A percentile compares a stretch with the other conserved stretches of the same genome.
Evolutionary conservation across 2,113 vertebrate genomes (phyloP).

Genomic region (Macquaria australasica): DNA sequence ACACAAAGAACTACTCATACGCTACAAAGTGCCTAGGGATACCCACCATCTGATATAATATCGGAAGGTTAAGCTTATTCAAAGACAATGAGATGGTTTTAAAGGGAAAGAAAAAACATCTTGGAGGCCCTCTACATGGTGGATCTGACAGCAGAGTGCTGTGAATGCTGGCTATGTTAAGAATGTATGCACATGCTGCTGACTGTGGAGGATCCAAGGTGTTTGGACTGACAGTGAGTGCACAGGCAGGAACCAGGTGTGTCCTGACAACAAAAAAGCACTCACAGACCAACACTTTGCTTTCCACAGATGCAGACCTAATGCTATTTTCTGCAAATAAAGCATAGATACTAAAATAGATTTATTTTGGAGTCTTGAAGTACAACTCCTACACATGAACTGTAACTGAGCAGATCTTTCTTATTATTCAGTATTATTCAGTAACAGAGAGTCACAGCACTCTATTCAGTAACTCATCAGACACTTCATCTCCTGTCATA

Average conservation of each 20-base stretch:
- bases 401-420: not conserved
- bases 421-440: not conserved
- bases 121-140: rapidly evolving
- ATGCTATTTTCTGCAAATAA: not conserved
- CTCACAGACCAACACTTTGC: not conserved
- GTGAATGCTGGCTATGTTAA: slow-evolving; percentile 30
- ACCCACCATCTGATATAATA: not conserved
- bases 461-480: not conserved
- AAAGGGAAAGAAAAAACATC: not conserved
- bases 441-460: not conserved
- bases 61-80: not conserved
- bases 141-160: not conserved
- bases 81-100: not conserved
- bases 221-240: not conserved
- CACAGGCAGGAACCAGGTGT: not conserved
- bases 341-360: not conserved
- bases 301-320: not conserved
- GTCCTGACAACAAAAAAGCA: slow-evolving; percentile 12
- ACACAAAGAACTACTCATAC: not conserved
- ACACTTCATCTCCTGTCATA: not conserved
- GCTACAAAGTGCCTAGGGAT: not conserved
- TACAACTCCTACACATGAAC: not conserved
- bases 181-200: slow-evolving; percentile 41
- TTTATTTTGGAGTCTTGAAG: not conserved
- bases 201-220: not conserved